phyloP scores from a whole-genome alignment of 2,797 vertebrate species.

The Gadopsis bispinosus region DNA sequence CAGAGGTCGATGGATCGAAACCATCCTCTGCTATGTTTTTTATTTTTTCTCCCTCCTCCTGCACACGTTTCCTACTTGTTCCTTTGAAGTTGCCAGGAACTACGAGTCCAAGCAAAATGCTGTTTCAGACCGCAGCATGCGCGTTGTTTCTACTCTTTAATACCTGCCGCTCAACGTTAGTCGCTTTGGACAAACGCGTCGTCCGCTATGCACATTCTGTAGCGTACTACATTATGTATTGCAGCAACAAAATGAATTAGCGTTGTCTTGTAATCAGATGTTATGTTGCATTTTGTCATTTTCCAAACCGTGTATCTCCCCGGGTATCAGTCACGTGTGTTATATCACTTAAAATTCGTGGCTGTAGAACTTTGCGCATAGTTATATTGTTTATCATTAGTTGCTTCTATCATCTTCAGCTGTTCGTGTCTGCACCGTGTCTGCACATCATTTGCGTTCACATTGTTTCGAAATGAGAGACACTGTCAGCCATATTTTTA shows the following conservation, averaged over 20 bases:
- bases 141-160: not conserved
- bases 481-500: not conserved
- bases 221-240: too few relatives aligned
- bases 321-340: too few relatives aligned
- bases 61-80: not conserved
- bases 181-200: too few relatives aligned
- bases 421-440: not conserved
- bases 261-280: too few relatives aligned
- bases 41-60: not conserved
- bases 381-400: not conserved
- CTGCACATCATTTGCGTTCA: not conserved
- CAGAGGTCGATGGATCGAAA: slow-evolving; percentile 81
- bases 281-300: too few relatives aligned
- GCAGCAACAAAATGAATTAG: too few relatives aligned
- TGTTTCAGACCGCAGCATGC: not conserved
- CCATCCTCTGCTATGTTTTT: slow-evolving; percentile 73
- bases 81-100: not conserved
- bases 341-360: not conserved
- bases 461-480: not conserved
- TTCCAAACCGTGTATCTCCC: too few relatives aligned
- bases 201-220: too few relatives aligned
- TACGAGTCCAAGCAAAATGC: not conserved
- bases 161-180: too few relatives aligned
- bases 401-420: not conserved
- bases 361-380: not conserved